Evolutionary conservation across 2,888 invertebrate species (phyloP).

Genomic region (Folsomia candida): DNA sequence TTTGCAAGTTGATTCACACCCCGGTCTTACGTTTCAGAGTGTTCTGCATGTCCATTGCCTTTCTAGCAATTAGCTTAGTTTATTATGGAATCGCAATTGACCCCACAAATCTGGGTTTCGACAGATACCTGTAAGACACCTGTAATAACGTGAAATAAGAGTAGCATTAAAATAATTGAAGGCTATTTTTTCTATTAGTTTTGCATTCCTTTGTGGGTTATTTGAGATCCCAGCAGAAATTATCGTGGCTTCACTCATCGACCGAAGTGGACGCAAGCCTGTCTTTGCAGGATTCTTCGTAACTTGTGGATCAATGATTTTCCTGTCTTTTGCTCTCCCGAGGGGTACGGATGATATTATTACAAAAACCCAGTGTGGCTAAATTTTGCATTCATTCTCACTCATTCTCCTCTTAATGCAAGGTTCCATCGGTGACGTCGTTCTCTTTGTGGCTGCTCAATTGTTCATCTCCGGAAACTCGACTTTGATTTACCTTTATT

Average conservation of each 20-base stretch:
- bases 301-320: conserved; percentile 8
- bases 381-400: background rate
- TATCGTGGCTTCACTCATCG: conserved; percentile 18
- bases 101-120: conserved; percentile 9
- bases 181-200: conserved; percentile 12
- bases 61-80: conserved; percentile 19
- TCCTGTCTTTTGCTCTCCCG: conserved; percentile 13
- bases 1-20: background rate
- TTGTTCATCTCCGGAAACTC: conserved; percentile 24
- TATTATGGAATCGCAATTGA: conserved; percentile 32
- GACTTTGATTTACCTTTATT: conserved; percentile 28
- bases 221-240: conserved; percentile 27
- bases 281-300: conserved; percentile 24
- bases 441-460: conserved; percentile 6
- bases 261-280: conserved; percentile 14
- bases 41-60: background rate
- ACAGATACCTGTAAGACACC: conserved; percentile 22
- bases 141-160: background rate
- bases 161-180: background rate
- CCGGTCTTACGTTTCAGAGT: background rate
- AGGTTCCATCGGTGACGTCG: background rate
- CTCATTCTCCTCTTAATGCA: background rate
- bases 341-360: conserved; percentile 2
- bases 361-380: background rate
- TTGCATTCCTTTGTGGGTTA: conserved; percentile 26